A percentile compares a stretch with the other conserved stretches of the same genome.
Conservation (phyloP, 2,113 vertebrate genomes). For the Muscicapa adusta region DNA sequence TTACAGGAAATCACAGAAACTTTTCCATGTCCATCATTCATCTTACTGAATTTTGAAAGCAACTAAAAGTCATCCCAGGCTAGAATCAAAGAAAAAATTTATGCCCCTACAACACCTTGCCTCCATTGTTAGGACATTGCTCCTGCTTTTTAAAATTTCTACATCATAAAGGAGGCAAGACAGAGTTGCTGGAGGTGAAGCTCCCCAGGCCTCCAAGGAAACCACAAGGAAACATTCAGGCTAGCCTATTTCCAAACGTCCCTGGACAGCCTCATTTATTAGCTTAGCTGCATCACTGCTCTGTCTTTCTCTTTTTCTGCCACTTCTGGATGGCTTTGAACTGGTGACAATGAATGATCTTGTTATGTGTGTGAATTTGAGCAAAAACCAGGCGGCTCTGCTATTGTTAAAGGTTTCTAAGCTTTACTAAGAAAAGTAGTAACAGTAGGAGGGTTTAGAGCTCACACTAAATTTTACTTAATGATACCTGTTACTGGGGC, state of each 20-base stretch:
- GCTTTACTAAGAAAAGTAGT: not conserved
- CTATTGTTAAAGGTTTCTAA: not conserved
- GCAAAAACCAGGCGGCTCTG: not conserved
- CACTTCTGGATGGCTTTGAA: not conserved
- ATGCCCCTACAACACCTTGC: not conserved
- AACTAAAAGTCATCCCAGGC: not conserved
- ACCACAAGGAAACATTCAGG: not conserved
- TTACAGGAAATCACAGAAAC: not conserved
- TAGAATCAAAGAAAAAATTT: not conserved
- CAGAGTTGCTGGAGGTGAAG: not conserved
- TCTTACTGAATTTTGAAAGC: not conserved
- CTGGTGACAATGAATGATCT: not conserved
- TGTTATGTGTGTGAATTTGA: not conserved
- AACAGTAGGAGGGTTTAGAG: not conserved
- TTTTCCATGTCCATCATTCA: not conserved
- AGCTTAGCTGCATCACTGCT: not conserved
- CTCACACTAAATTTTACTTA: slow-evolving; percentile 1
- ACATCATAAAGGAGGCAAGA: not conserved
- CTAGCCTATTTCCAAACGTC: not conserved
- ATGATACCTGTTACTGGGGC: not conserved
- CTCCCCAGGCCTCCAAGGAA: not conserved
- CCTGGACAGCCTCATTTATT: not conserved
- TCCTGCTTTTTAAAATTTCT: not conserved
- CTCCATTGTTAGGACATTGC: not conserved
- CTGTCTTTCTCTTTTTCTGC: not conserved